These are phyloP conservation scores for Nemapogon koenigi DNA, from an alignment of 2,888 invertebrate genomes.

Conservation along the genomic window DNA sequence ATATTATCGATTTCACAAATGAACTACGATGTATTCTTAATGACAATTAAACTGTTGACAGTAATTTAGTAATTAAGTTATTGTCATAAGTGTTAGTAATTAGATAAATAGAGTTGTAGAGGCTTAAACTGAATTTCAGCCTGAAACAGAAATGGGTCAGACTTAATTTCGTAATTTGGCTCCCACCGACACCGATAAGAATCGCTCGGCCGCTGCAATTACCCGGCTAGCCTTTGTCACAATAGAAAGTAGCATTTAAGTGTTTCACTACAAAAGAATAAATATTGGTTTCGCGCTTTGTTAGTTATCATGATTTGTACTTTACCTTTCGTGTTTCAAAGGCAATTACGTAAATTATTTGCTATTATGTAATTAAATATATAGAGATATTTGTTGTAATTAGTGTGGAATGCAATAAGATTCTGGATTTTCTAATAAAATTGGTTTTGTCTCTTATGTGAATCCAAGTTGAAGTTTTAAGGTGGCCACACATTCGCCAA, in stretches of 20 bases:
- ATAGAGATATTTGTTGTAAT: background rate
- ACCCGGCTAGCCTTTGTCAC: slow-evolving; percentile 21
- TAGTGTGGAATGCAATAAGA: too few relatives aligned
- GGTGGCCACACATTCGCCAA: too few relatives aligned
- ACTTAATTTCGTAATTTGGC: slow-evolving; percentile 28
- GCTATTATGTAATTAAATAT: background rate
- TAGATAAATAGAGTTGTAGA: too few relatives aligned
- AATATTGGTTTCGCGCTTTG: background rate
- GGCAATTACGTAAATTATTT: background rate
- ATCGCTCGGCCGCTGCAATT: slow-evolving; percentile 45
- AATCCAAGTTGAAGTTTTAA: too few relatives aligned
- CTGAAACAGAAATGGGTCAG: background rate
- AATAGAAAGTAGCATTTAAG: background rate
- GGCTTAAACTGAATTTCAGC: too few relatives aligned
- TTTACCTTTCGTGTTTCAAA: background rate
- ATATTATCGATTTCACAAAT: too few relatives aligned
- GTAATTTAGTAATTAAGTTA: too few relatives aligned
- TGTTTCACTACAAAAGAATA: background rate
- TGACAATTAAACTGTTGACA: too few relatives aligned
- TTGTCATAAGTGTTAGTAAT: too few relatives aligned
- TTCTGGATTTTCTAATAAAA: too few relatives aligned
- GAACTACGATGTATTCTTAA: too few relatives aligned
- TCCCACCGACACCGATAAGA: slow-evolving; percentile 40
- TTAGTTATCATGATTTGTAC: background rate
- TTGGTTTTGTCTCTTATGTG: too few relatives aligned